Conservation (phyloP, 2,888 invertebrate genomes). For the Drosophila tripunctata region DNA sequence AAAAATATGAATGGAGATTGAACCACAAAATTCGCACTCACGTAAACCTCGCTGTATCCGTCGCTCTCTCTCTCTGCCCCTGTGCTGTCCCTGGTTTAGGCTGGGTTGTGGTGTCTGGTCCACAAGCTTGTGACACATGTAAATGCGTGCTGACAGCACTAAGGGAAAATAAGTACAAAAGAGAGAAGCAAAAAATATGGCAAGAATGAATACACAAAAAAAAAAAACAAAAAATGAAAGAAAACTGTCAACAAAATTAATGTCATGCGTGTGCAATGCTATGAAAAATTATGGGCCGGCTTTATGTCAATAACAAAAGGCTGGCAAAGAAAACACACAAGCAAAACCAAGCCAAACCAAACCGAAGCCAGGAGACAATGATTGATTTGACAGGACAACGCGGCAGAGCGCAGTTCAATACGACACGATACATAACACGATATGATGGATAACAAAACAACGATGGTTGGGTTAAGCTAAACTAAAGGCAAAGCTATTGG, state of each 20-base stretch:
- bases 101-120: constrained; percentile 8
- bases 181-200: constrained; percentile 33
- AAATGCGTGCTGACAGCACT: constrained; percentile 78
- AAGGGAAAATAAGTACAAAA: constrained; percentile 58
- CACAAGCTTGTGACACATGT: constrained; percentile 67
- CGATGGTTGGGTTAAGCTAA: constrained; percentile 14
- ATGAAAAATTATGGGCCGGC: constrained; percentile 83
- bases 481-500: constrained; percentile 6
- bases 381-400: constrained; percentile 82
- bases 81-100: not conserved
- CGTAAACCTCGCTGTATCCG: too few species aligned
- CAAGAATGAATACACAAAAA: too few species aligned
- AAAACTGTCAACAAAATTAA: constrained; percentile 83
- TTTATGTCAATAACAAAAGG: constrained; percentile 82
- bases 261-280: constrained; percentile 82
- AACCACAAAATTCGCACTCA: constrained; percentile 59
- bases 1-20: constrained; percentile 11
- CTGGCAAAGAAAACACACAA: constrained; percentile 37
- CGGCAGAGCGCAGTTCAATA: constrained; percentile 32
- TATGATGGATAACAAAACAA: constrained; percentile 27
- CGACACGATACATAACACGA: constrained; percentile 20
- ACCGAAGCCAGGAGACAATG: constrained; percentile 73
- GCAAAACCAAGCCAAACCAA: constrained; percentile 13
- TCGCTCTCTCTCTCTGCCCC: too few species aligned
- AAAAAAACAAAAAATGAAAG: constrained; percentile 64